phyloP scores from a whole-genome alignment of 2,113 vertebrate genomes.

The Hypanus sabinus region DNA sequence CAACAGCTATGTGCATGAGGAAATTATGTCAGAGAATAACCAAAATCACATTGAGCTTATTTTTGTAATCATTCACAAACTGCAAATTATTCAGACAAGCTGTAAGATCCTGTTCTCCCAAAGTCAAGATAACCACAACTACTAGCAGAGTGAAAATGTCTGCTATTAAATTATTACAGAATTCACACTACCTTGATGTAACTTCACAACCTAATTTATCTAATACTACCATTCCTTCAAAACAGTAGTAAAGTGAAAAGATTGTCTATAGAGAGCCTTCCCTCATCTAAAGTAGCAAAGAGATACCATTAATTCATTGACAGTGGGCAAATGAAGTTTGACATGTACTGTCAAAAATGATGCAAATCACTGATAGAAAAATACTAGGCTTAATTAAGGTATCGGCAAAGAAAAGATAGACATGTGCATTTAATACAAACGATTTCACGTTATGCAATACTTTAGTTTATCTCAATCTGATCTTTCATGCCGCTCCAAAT shows the following conservation, averaged over 20 bases:
- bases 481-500: background rate
- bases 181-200: background rate
- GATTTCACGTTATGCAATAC: background rate
- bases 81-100: background rate
- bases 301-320: background rate
- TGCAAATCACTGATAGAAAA: background rate
- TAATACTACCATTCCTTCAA: no score
- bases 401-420: background rate
- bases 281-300: background rate
- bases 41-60: background rate
- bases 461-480: background rate
- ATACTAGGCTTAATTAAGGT: background rate
- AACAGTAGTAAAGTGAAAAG: background rate
- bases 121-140: background rate
- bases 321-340: background rate
- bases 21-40: background rate
- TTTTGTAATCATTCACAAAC: background rate
- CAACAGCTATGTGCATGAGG: background rate
- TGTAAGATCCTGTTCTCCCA: background rate
- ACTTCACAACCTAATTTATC: conserved; percentile 1
- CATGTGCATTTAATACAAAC: background rate
- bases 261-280: background rate
- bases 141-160: background rate
- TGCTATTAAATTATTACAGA: background rate
- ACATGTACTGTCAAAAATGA: background rate